Base-by-base conservation (phyloP, 2,888 invertebrate genomes). In the Gandaritis pyraliata region DNA sequence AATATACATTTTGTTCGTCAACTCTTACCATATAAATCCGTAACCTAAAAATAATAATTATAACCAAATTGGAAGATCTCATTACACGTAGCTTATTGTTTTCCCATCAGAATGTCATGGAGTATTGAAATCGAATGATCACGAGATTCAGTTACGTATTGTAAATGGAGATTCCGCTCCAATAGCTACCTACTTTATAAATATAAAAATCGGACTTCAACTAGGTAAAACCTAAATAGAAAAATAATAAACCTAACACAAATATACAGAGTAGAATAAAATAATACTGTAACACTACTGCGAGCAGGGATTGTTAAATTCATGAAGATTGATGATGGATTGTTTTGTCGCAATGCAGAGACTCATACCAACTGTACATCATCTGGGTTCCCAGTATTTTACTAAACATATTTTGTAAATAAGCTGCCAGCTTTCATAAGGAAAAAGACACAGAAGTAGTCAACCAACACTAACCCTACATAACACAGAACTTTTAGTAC, bases 221-320 rank as follows among this genome's bases (percentile, higher is more conserved):
- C 76, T 82, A 83, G 69, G 77, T 83, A 84, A 78, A 81, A 85
- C 79, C 81, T 86, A 86, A 11, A 79, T 79, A 82, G 74, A 82
- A 83, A 82, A 80, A 80, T 77, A 77, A 78, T 85, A 85, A 82
- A 79, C 79, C 88, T 88, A 88, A 87, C 70, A 82, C 78, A 80
- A 83, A 88, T 90, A 84, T 91, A 90, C 89, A 90, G 80, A 85
- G 76, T 85, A 85, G 84, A 83, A 86, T 86, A 87, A 88, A 90
- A 90, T 92, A 92, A 92, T 92, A 91, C 90, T 90, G 91, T 87
- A 80, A 87, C 83, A 88, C 83, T 86, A 83, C 87, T 86, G 86
- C 85, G 72, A 81, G 85, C 85, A 86, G 87, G 80, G 83, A 83
- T 43, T 79, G 80, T 86, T 80, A 81, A 78, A 67, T 67, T 65